phyloP scores from a whole-genome alignment of 2,113 vertebrate species.

The Phasianus colchicus region DNA sequence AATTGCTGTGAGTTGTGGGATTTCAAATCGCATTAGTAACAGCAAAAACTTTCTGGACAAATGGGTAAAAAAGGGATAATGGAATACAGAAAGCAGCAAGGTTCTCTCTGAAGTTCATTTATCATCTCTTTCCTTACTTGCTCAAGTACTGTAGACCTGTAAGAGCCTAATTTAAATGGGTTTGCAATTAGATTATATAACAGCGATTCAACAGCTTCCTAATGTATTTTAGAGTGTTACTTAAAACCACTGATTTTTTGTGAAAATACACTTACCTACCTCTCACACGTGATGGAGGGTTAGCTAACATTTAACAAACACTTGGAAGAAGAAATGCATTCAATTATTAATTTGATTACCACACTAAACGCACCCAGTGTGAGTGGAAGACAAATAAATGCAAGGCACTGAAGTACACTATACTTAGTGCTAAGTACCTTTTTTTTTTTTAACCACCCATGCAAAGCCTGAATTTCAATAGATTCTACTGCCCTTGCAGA shows the following conservation, averaged over 20 bases:
- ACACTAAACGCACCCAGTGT: not conserved
- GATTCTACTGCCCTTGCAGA: not conserved
- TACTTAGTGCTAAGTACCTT: not conserved
- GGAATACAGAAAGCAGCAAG: not conserved
- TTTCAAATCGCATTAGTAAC: not conserved
- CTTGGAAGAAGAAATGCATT: constrained; percentile 49
- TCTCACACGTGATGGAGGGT: constrained; percentile 19
- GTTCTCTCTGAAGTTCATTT: not conserved
- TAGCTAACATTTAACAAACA: constrained; percentile 49
- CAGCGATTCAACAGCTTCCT: not conserved
- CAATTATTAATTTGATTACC: not conserved
- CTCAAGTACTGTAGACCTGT: not conserved
- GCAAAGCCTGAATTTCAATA: not conserved
- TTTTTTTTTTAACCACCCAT: not conserved
- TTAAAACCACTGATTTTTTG: not conserved
- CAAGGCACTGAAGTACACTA: not conserved
- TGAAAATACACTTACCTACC: constrained; percentile 28
- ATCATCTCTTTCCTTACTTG: not conserved
- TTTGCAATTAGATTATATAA: not conserved
- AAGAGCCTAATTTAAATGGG: not conserved
- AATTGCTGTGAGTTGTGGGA: not conserved
- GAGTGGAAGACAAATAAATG: not conserved
- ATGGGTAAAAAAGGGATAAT: not conserved
- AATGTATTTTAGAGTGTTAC: not conserved
- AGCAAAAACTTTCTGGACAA: not conserved